Percentiles rank a stretch among this genome's conserved stretches.
Evolutionary conservation across 2,113 vertebrate species (phyloP).

Genomic region (Mugil cephalus): DNA sequence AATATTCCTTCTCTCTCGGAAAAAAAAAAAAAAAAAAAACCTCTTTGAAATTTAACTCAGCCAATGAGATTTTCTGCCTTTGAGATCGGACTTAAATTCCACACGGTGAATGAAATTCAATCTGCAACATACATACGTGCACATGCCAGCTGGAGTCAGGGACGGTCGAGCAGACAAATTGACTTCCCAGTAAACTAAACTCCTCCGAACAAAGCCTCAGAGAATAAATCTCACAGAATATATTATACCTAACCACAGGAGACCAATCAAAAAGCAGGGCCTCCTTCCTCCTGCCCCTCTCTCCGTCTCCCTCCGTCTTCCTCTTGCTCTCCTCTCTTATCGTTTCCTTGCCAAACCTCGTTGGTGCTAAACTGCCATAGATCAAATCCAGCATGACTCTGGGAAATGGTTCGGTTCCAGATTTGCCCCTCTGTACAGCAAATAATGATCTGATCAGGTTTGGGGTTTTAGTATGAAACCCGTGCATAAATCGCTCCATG

Average conservation of each 20-base stretch:
- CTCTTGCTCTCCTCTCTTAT: conserved; percentile 26
- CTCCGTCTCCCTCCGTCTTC: conserved; percentile 9
- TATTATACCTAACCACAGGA: conserved; percentile 71
- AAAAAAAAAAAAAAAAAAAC: too few relatives aligned
- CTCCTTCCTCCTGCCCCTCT: conserved; percentile 46
- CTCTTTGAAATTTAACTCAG: conserved; percentile 34
- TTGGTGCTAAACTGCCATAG: conserved; percentile 49
- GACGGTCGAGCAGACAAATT: conserved; percentile 64
- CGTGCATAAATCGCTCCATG: conserved; percentile 74
- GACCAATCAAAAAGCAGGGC: conserved; percentile 67
- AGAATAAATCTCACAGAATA: conserved; percentile 67
- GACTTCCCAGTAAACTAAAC: conserved; percentile 70
- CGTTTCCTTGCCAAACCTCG: conserved; percentile 54
- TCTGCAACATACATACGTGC: conserved; percentile 58
- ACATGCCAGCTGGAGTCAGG: conserved; percentile 71
- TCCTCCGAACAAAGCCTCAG: conserved; percentile 52
- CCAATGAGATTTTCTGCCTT: conserved; percentile 33
- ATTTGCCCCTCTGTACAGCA: conserved; percentile 40
- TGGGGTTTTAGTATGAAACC: conserved; percentile 61
- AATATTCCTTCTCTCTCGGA: background rate
- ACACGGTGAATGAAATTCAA: conserved; percentile 73
- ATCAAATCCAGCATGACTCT: conserved; percentile 72
- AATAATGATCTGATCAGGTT: conserved; percentile 67
- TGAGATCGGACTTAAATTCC: conserved; percentile 36
- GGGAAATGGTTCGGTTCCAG: conserved; percentile 70